Conservation (phyloP, 2,113 vertebrate species). For the Sorex araneus region DNA sequence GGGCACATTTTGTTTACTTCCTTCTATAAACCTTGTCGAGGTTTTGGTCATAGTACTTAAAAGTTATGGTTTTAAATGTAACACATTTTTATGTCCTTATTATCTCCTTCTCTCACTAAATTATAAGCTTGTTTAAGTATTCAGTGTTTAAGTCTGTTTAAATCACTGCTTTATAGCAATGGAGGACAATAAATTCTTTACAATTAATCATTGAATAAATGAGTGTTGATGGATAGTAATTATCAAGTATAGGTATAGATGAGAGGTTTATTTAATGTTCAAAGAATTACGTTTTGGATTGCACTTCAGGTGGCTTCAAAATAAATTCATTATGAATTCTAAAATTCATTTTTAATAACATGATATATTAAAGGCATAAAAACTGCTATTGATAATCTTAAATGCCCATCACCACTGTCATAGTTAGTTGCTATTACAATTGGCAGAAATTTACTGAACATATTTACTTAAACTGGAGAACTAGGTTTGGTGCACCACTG, state of each 20-base stretch:
- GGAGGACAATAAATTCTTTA: not conserved
- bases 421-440: not conserved
- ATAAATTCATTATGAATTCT: not conserved
- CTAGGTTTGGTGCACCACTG: not conserved
- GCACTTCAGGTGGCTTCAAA: not conserved
- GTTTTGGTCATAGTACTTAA: not conserved
- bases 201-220: not conserved
- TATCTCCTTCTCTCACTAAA: not conserved
- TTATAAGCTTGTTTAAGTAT: not conserved
- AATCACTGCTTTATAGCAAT: not conserved
- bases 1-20: not conserved
- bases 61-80: not conserved
- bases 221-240: not conserved
- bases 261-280: not conserved
- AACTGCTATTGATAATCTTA: not conserved
- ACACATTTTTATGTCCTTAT: not conserved
- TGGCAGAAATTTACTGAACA: not conserved
- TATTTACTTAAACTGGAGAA: slow-evolving; percentile 58
- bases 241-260: not conserved
- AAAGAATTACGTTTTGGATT: slow-evolving; percentile 1
- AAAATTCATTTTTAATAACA: not conserved
- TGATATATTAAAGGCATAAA: not conserved
- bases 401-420: not conserved
- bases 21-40: not conserved
- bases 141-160: not conserved